phyloP scores from a whole-genome alignment of 1,140 invertebrate genomes.

The Leptopilina boulardi region DNA sequence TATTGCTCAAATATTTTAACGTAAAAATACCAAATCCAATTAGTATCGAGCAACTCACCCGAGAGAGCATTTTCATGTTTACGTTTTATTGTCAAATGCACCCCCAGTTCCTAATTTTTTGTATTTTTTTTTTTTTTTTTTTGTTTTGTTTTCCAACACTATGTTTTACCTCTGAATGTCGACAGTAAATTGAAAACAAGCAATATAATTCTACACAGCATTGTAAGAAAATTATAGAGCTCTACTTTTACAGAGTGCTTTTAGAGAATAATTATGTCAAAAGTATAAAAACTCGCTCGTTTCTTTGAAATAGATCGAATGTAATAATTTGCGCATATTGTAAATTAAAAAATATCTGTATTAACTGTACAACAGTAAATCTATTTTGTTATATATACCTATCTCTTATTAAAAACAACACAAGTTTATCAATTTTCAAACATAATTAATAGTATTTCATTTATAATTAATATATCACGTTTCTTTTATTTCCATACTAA shows the following conservation, averaged over 20 bases:
- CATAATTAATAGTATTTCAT: conserved; percentile 5
- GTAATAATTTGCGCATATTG: background rate
- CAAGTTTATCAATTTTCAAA: background rate
- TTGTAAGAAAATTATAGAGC: conserved; percentile 4
- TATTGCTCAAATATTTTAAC: conserved; percentile 27
- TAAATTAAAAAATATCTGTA: background rate
- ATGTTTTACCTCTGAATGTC: conserved; percentile 12
- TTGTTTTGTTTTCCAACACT: background rate
- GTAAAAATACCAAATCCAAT: conserved; percentile 30
- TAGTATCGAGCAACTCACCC: conserved; percentile 14
- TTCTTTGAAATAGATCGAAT: background rate
- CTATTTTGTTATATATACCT: background rate
- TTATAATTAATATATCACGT: conserved; percentile 22
- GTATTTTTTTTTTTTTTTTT: background rate
- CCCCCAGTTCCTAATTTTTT: background rate
- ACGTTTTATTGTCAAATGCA: conserved; percentile 16
- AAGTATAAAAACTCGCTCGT: background rate
- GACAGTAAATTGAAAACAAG: conserved; percentile 14
- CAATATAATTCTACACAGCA: background rate
- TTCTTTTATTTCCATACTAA: conserved; percentile 7
- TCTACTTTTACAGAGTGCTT: background rate
- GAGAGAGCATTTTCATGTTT: conserved; percentile 30
- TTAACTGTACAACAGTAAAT: background rate
- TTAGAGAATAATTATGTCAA: conserved; percentile 13
- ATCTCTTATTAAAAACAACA: background rate